Evolutionary conservation across 2,888 invertebrate genomes (phyloP), one percentile per base, ranked within the genome.

Genomic region (Fissipunctia ypsillon): DNA sequence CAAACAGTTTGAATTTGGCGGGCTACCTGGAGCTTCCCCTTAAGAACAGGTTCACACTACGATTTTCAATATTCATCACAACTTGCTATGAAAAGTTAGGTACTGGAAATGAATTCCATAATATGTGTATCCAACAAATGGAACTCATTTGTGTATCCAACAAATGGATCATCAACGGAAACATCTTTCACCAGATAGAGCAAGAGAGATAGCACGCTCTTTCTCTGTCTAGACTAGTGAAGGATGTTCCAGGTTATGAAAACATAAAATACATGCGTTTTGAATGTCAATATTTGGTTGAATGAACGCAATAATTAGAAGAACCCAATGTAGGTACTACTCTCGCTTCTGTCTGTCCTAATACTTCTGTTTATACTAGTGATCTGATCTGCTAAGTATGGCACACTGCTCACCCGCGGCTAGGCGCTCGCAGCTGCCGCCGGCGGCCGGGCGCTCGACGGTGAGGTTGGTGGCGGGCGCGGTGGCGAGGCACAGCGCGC

Each of bases 401-500:
- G 25, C 10, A 41, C 12, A 25, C 41, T 19, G 50, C 64, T 78
- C 43, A 84, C 88, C 82, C 5, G 54, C 31, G 12, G 65, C 50
- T 4, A 80, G 16, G 5, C 80, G 76, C 5, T 61, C 22, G 76
- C 90, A 89, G 60, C 28, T 41, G 73, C 71, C 64, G 10, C 71
- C 73, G 22, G 41, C 67, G 2, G 45, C 25, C 38, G n/a, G 31
- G 14, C 80, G 69, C 54, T 86, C 73, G 31, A 64, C 73, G 6
- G 76, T 41, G 76, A 84, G 74, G 43, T 35, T 48, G 41, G 41
- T 25, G 35, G 59, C 25, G 2, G 66, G 57, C 61, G 68, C 63
- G 6, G 28, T 9, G 50, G 64, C 14, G 28, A 89, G 41, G 63
- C 90, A 90, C 28, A 54, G 60, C 43, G 87, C 87, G 69, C 88